phyloP scores from a whole-genome alignment of 2,888 invertebrate species.

The Polietes domitor region DNA sequence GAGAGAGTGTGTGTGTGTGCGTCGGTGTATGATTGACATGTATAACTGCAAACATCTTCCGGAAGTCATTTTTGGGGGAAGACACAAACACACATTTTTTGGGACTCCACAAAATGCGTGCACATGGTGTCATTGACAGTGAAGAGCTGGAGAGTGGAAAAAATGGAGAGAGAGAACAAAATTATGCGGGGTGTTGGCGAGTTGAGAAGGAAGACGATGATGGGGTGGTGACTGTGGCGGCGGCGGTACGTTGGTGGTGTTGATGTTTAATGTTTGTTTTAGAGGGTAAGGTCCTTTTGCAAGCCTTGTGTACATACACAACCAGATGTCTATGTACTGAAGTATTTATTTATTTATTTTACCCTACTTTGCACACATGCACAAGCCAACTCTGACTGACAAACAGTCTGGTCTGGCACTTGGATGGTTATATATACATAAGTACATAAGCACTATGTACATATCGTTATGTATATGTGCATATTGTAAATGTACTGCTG shows the following conservation, averaged over 20 bases:
- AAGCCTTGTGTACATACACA: conserved; percentile 9
- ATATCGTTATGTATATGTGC: too few species aligned
- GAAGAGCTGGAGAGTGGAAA: background rate
- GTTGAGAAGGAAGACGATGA: background rate
- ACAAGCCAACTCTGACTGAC: background rate
- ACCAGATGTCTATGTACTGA: conserved; percentile 3
- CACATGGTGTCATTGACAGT: conserved; percentile 20
- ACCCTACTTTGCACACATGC: conserved; percentile 18
- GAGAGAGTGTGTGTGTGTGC: background rate
- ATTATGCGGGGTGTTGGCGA: conserved; percentile 14
- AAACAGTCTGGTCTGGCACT: background rate
- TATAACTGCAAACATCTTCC: conserved; percentile 20
- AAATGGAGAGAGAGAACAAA: background rate
- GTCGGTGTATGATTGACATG: conserved; percentile 8
- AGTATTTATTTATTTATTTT: conserved; percentile 26
- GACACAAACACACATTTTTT: background rate
- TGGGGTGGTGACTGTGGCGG: background rate
- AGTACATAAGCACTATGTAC: too few species aligned
- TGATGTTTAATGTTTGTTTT: conserved; percentile 54
- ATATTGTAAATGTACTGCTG: too few species aligned
- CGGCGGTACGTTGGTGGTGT: background rate
- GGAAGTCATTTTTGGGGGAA: conserved; percentile 23
- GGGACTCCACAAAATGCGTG: background rate
- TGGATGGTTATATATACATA: background rate
- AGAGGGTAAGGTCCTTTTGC: conserved; percentile 58